Conservation (phyloP, 37 sponge, comb jelly and placozoan species). For the Spongilla lacustris region DNA sequence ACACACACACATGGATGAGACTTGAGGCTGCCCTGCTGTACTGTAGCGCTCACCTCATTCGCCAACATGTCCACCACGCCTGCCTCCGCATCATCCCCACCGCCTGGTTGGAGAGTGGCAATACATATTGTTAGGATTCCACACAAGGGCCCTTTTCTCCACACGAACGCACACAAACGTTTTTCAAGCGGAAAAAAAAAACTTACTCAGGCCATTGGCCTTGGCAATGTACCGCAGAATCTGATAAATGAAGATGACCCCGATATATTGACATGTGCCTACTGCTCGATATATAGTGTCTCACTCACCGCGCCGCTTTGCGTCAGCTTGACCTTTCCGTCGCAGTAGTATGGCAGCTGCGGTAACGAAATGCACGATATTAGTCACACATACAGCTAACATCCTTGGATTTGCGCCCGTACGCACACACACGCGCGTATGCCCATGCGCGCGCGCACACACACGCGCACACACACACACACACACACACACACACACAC, state of each 20-base stretch:
- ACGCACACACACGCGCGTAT: not conserved
- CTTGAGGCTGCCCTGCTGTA: not conserved
- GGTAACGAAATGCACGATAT: not conserved
- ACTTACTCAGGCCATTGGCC: conserved; percentile 60
- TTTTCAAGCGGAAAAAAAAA: not conserved
- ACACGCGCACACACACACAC: not conserved
- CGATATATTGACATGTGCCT: too few species aligned
- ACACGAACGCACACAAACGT: not conserved
- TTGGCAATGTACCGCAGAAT: conserved; percentile 65
- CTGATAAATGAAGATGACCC: conserved; percentile 1
- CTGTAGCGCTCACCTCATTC: not conserved
- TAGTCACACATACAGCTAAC: too few species aligned
- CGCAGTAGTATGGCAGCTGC: conserved; percentile 87
- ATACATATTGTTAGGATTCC: too few species aligned
- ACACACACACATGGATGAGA: not conserved
- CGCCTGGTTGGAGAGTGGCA: conserved; percentile 39
- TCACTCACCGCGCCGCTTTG: conserved; percentile 86
- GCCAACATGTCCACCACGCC: conserved; percentile 38
- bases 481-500: not conserved
- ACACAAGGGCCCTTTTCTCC: too few species aligned
- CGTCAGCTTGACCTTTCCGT: conserved; percentile 86
- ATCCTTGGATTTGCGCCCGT: too few species aligned
- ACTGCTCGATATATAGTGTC: too few species aligned
- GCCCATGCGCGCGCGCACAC: not conserved
- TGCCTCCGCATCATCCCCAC: conserved; percentile 35